These are phyloP conservation scores for Bufo gargarizans DNA, from an alignment of 2,113 vertebrate genomes.

Conservation along the genomic window DNA sequence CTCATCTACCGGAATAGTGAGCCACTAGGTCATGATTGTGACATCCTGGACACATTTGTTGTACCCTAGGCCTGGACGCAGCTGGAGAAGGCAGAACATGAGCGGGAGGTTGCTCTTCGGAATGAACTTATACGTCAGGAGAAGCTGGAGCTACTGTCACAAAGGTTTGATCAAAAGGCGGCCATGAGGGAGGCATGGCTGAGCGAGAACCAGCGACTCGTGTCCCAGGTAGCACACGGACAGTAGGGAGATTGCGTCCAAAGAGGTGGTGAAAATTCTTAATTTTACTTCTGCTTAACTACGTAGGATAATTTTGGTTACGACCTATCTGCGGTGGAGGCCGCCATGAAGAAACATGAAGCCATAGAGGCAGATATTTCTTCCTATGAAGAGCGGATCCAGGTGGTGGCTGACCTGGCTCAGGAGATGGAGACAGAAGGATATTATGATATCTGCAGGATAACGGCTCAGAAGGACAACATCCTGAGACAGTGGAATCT, in stretches of 20 bases:
- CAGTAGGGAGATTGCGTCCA: neutral
- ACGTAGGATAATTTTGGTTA: slow-evolving; percentile 93
- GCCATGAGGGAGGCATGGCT: slow-evolving; percentile 95
- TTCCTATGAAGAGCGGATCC: slow-evolving; percentile 90
- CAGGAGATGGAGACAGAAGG: slow-evolving; percentile 85
- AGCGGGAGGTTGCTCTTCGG: slow-evolving; percentile 85
- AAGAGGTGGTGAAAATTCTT: neutral
- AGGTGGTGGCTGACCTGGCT: slow-evolving; percentile 85
- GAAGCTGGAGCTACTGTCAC: slow-evolving; percentile 91
- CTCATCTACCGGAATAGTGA: too few relatives aligned
- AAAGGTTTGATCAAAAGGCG: slow-evolving; percentile 94
- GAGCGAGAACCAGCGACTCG: slow-evolving; percentile 93
- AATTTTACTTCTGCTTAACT: neutral
- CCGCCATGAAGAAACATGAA: slow-evolving; percentile 97
- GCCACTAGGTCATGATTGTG: neutral
- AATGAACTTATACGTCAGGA: slow-evolving; percentile 94
- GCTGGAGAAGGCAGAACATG: slow-evolving; percentile 93
- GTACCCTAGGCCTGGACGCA: slow-evolving; percentile 82
- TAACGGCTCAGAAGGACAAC: slow-evolving; percentile 88
- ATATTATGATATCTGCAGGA: slow-evolving; percentile 87
- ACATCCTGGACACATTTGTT: neutral
- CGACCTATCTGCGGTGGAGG: slow-evolving; percentile 91
- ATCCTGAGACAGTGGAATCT: slow-evolving; percentile 91
- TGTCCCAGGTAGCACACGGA: slow-evolving; percentile 83
- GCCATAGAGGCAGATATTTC: slow-evolving; percentile 95